These are phyloP conservation scores for Fundulus diaphanus DNA, from an alignment of 2,797 vertebrate species.

Conservation along the genomic window DNA sequence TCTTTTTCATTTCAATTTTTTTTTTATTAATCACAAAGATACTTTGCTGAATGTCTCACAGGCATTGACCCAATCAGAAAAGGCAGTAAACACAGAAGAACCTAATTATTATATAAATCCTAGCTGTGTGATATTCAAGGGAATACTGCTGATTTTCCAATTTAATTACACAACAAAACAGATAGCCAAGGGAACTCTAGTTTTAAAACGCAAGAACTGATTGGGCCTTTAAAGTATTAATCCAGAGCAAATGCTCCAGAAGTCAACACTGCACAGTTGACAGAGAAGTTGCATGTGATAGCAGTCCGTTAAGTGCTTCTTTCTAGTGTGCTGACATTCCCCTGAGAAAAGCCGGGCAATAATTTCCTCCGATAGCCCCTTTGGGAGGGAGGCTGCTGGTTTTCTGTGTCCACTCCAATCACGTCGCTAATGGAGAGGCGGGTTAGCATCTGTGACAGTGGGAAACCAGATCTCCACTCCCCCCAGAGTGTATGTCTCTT, in stretches of 20 bases:
- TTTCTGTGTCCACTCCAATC: slow-evolving; percentile 81
- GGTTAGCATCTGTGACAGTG: slow-evolving; percentile 80
- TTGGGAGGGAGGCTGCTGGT: slow-evolving; percentile 72
- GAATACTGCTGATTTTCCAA: slow-evolving; percentile 26
- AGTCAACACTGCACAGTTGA: slow-evolving; percentile 34
- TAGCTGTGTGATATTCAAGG: slow-evolving; percentile 34
- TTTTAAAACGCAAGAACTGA: slow-evolving; percentile 43
- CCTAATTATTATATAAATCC: slow-evolving; percentile 32
- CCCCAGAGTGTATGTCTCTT: slow-evolving; percentile 43
- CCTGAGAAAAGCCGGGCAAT: slow-evolving; percentile 64
- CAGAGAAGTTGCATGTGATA: slow-evolving; percentile 60
- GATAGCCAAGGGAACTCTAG: slow-evolving; percentile 25
- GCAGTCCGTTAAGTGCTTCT: slow-evolving; percentile 73
- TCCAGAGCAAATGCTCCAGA: slow-evolving; percentile 51
- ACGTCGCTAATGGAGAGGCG: slow-evolving; percentile 78
- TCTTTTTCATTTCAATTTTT: not conserved
- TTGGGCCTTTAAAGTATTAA: slow-evolving; percentile 55
- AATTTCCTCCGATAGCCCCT: slow-evolving; percentile 75
- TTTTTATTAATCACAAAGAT: not conserved
- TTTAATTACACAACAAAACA: slow-evolving; percentile 37
- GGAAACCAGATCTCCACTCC: slow-evolving; percentile 74
- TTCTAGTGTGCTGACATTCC: slow-evolving; percentile 59
- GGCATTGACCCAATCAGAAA: not conserved
- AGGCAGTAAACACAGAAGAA: slow-evolving; percentile 4
- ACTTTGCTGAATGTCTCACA: not conserved